phyloP scores from a whole-genome alignment of 2,113 vertebrate species.

The Sylvietta virens region DNA sequence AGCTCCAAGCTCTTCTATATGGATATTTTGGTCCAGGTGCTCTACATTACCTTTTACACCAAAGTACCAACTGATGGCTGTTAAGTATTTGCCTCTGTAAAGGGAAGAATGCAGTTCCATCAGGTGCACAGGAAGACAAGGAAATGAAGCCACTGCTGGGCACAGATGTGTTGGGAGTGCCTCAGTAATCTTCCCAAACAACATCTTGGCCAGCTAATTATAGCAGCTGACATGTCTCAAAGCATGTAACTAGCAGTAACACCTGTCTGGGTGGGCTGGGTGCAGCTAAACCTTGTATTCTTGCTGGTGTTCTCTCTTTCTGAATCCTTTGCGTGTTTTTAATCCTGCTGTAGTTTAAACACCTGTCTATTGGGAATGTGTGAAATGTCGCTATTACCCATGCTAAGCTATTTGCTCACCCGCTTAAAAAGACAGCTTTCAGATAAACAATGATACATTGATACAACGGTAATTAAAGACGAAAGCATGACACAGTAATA shows the following conservation, averaged over 20 bases:
- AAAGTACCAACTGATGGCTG: background rate
- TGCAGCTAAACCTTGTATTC: background rate
- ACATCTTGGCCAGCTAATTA: constrained; percentile 7
- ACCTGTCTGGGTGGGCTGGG: constrained; percentile 36
- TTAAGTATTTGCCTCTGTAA: background rate
- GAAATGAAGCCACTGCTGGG: background rate
- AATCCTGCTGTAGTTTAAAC: constrained; percentile 76
- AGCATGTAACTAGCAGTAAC: constrained; percentile 20
- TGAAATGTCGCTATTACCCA: constrained; percentile 62
- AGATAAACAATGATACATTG: constrained; percentile 45
- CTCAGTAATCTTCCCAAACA: background rate
- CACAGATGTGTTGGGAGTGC: background rate
- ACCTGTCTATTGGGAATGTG: constrained; percentile 79
- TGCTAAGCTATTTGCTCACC: constrained; percentile 70
- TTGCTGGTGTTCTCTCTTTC: background rate
- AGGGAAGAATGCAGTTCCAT: background rate
- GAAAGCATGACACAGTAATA: constrained; percentile 11
- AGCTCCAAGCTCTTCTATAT: background rate
- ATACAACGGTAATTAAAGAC: background rate
- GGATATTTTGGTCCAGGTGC: background rate
- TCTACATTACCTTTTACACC: background rate
- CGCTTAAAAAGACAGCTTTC: constrained; percentile 65
- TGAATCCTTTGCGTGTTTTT: constrained; percentile 66
- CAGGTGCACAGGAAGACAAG: background rate
- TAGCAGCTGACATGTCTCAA: constrained; percentile 10